phyloP scores from a whole-genome alignment of 2,113 vertebrate species.

The Acrocephalus kingi region DNA sequence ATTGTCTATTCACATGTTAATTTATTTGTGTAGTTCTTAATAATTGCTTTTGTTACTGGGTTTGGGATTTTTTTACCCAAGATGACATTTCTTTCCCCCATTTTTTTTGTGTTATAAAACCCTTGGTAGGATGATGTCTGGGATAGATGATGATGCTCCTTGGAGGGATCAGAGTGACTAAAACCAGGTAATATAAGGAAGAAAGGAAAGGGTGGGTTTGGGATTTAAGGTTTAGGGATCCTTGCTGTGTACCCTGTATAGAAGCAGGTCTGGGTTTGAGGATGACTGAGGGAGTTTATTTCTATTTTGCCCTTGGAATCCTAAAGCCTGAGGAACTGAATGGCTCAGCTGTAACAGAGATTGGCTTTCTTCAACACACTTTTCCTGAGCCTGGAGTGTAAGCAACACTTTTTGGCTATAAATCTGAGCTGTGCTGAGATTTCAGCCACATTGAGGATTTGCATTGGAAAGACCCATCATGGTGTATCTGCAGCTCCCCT shows the following conservation, averaged over 20 bases:
- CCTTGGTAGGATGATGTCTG: not conserved
- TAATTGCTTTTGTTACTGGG: not conserved
- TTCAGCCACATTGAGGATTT: not conserved
- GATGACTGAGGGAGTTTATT: not conserved
- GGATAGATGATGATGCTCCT: not conserved
- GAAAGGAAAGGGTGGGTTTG: not conserved
- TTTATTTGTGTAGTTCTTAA: not conserved
- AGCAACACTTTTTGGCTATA: not conserved
- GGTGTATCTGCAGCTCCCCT: not conserved
- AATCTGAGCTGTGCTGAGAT: not conserved
- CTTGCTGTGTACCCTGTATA: not conserved
- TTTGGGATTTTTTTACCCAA: not conserved
- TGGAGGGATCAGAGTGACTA: not conserved
- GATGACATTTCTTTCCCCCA: not conserved
- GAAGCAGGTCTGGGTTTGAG: not conserved
- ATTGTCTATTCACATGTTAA: not conserved
- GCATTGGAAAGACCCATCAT: rapidly evolving
- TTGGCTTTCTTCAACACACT: not conserved
- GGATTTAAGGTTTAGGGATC: not conserved
- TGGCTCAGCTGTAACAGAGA: not conserved
- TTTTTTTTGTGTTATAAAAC: not conserved
- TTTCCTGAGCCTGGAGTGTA: not conserved
- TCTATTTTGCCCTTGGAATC: not conserved
- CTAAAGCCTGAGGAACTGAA: not conserved
- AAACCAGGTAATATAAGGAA: not conserved